A percentile compares a stretch with the other conserved stretches of the same genome.
These are phyloP conservation scores for Gobionotothen gibberifrons DNA, from an alignment of 2,797 vertebrate species.

Conservation along the genomic window DNA sequence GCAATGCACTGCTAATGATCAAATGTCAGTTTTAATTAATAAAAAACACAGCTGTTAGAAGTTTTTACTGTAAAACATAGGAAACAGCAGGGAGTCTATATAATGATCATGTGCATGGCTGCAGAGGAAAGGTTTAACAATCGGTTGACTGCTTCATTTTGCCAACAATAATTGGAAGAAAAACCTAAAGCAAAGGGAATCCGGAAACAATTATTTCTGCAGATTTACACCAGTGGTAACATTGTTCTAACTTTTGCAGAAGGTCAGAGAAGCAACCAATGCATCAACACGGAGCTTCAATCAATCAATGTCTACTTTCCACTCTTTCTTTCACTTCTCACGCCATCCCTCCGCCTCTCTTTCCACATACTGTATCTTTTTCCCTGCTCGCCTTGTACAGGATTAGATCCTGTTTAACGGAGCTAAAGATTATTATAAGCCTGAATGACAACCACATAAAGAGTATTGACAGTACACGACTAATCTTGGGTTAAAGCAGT, in stretches of 20 bases:
- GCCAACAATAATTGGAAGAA: conserved; percentile 15
- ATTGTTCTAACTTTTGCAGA: conserved; percentile 45
- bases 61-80: background rate
- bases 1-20: background rate
- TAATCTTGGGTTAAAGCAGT: conserved; percentile 66
- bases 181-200: conserved; percentile 6
- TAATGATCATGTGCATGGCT: conserved; percentile 18
- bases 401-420: conserved; percentile 47
- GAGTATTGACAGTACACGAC: conserved; percentile 66
- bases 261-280: conserved; percentile 39
- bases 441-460: conserved; percentile 61
- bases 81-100: conserved; percentile 21
- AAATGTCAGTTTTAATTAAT: background rate
- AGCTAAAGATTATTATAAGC: conserved; percentile 53
- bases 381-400: background rate
- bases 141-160: conserved; percentile 16
- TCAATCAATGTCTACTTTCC: conserved; percentile 40
- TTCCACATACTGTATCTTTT: conserved; percentile 1
- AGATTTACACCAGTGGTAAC: conserved; percentile 20
- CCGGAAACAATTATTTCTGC: conserved; percentile 28
- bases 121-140: conserved; percentile 14
- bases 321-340: background rate
- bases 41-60: too few species aligned
- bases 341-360: background rate
- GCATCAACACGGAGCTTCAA: conserved; percentile 32